Percentiles rank a stretch among this genome's conserved stretches.
These are phyloP conservation scores for Drosophila tripunctata DNA, from an alignment of 2,888 invertebrate genomes.

Conservation along the genomic window DNA sequence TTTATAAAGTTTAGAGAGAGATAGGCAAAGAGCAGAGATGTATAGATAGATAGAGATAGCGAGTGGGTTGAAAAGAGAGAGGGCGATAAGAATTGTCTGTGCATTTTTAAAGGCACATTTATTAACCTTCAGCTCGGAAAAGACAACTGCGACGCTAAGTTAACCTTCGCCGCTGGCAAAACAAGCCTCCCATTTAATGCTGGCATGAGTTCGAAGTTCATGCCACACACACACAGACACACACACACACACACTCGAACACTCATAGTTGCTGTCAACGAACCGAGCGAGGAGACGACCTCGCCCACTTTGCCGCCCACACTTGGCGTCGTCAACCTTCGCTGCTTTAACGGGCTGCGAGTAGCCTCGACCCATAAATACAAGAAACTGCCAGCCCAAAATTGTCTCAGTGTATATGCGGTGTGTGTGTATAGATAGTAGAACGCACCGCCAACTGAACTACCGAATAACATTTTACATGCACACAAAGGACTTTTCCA, in stretches of 20 bases:
- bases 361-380: conserved; percentile 79
- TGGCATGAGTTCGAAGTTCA: conserved; percentile 29
- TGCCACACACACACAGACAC: conserved; percentile 15
- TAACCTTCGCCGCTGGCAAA: conserved; percentile 57
- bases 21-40: too few species aligned
- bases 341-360: conserved; percentile 50
- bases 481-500: conserved; percentile 24
- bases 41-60: not conserved
- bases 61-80: too few species aligned
- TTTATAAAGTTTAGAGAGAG: too few species aligned
- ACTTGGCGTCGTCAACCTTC: conserved; percentile 60
- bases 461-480: conserved; percentile 53
- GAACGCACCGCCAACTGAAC: conserved; percentile 46
- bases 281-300: conserved; percentile 45
- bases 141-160: conserved; percentile 35
- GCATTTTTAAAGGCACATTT: conserved; percentile 36
- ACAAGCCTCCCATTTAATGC: conserved; percentile 14
- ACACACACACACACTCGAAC: not conserved
- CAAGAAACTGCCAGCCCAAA: conserved; percentile 44
- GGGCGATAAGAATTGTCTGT: not conserved
- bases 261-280: conserved; percentile 41
- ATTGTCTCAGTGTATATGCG: conserved; percentile 16
- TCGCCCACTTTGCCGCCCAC: conserved; percentile 33
- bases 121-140: conserved; percentile 52
- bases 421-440: conserved; percentile 35